phyloP scores from a whole-genome alignment of 1,140 invertebrate genomes.

The Halotydeus destructor region DNA sequence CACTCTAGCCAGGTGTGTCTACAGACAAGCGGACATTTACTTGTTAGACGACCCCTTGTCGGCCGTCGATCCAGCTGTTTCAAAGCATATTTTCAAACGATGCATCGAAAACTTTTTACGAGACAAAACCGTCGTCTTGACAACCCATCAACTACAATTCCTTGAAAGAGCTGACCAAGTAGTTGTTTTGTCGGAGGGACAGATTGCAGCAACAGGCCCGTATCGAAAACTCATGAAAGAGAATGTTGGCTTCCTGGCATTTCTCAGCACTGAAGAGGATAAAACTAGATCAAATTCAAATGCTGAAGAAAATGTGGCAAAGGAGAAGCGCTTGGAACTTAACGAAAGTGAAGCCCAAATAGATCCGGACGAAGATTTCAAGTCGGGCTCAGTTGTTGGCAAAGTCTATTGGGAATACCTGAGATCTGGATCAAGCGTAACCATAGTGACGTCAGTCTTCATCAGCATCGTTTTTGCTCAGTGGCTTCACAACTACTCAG shows the following conservation, averaged over 20 bases:
- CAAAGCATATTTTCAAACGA: slow-evolving; percentile 25
- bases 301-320: no score
- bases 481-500: slow-evolving; percentile 8
- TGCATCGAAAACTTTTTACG: slow-evolving; percentile 28
- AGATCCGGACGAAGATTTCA: neutral
- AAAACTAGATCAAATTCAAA: neutral
- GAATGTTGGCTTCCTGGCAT: slow-evolving; percentile 1
- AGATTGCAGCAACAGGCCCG: neutral
- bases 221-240: slow-evolving; percentile 4
- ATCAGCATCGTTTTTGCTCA: slow-evolving; percentile 5
- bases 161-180: slow-evolving; percentile 49
- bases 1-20: slow-evolving; percentile 41
- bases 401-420: slow-evolving; percentile 8
- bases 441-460: neutral
- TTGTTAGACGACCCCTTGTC: slow-evolving; percentile 32
- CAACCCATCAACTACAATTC: slow-evolving; percentile 36
- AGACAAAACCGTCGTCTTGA: slow-evolving; percentile 42
- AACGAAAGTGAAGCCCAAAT: neutral
- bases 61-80: slow-evolving; percentile 29
- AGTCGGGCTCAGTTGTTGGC: neutral
- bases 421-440: slow-evolving; percentile 1
- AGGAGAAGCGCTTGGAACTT: no score
- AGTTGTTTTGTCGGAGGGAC: slow-evolving; percentile 42
- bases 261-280: neutral
- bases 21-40: slow-evolving; percentile 28